A percentile compares a stretch with the other conserved stretches of the same genome.
Evolutionary conservation across 2,888 invertebrate genomes (phyloP).

Genomic region (Epinotia demarniana): DNA sequence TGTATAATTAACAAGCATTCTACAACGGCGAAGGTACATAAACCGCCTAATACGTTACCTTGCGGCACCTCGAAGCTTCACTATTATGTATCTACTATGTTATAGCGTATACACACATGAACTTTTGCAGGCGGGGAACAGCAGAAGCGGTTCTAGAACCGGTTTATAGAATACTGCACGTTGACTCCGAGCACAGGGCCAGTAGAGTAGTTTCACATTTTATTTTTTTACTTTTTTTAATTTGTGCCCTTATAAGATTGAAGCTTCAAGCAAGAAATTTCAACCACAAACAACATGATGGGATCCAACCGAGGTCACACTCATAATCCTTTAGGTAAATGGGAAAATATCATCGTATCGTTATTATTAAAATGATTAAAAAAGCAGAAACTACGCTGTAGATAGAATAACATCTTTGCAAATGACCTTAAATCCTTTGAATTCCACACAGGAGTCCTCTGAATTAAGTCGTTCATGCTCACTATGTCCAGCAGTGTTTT

Average conservation of each 20-base stretch:
- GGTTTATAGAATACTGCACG: constrained; percentile 69
- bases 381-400: background rate
- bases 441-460: background rate
- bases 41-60: constrained; percentile 24
- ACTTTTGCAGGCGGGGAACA: constrained; percentile 71
- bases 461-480: too few relatives aligned
- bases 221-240: background rate
- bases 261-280: background rate
- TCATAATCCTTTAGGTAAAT: background rate
- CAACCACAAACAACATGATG: background rate
- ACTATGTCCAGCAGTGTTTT: background rate
- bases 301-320: background rate
- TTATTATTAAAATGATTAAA: too few relatives aligned
- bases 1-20: background rate
- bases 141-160: constrained; percentile 71
- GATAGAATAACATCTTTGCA: background rate
- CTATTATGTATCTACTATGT: constrained; percentile 65
- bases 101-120: constrained; percentile 73
- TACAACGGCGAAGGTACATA: background rate
- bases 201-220: constrained; percentile 48
- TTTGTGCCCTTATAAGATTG: background rate
- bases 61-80: constrained; percentile 54
- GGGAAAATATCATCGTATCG: background rate
- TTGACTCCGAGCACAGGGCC: constrained; percentile 60
- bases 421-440: background rate